Base-by-base conservation (phyloP, 2,888 invertebrate species). In the Cylindroiulus punctatus region DNA sequence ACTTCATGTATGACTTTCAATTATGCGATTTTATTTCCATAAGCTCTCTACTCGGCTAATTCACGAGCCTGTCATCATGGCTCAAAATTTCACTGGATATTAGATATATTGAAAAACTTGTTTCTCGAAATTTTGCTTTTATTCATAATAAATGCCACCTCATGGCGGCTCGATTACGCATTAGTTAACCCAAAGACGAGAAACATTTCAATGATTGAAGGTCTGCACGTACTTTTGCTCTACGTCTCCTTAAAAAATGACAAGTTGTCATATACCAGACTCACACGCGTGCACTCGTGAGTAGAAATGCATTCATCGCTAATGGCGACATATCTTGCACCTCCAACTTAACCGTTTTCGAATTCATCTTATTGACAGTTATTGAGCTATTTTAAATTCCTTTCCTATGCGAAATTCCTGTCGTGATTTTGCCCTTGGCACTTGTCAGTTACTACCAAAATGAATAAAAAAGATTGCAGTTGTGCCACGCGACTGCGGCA, bases 291-390 rank as follows among this genome's bases (percentile, higher is more conserved):
- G 76, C 76, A 76, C 76, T 76, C 30, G 14, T 76, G 76, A 76
- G 76, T 76, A 26, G 76, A 76, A n/a, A 76, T 26, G 76, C 76
- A 76, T 76, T 76, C 76, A 76, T 76, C 76, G 76, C 76, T 76
- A 76, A 76, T 76, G 30, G 76, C 76, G 76, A 76, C 76, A 76
- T 76, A 76, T 76, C 76, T 76, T 22, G 76, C 76, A 76, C 76
- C 76, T 76, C 76, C 76, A 30, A 76, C 76, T 76, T 76, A 26
- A 76, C 76, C 26, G 76, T 76, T 76, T 76, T 22, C 76, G 30
- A 76, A 76, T 76, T 76, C 76, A 76, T 76, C 76, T 76, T 76
- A 76, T 76, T 76, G 76, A 76, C 76, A 76, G 76, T 76, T 76
- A 76, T 76, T 76, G 76, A 76, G 76, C 76, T 76, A 76, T 76